Percentiles rank a stretch among this genome's conserved stretches.
phyloP scores from a whole-genome alignment of 2,113 vertebrate genomes.

The Rostratula benghalensis region DNA sequence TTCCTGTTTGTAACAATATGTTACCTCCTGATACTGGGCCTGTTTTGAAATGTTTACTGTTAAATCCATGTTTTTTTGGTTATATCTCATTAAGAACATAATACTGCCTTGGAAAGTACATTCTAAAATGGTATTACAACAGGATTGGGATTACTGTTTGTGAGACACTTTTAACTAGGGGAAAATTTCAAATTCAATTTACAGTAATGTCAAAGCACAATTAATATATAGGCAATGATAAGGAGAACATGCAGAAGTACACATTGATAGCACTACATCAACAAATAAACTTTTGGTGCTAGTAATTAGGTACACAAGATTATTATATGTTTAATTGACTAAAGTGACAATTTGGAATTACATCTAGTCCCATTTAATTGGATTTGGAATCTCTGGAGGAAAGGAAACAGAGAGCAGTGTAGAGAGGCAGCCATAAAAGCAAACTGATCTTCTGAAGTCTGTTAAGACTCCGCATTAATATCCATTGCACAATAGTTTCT shows the following conservation, averaged over 20 bases:
- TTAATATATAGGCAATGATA: slow-evolving; percentile 74
- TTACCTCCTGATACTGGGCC: slow-evolving; percentile 39
- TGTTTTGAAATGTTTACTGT: slow-evolving; percentile 60
- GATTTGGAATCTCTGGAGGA: slow-evolving; percentile 79
- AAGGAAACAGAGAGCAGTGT: slow-evolving; percentile 64
- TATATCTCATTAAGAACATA: slow-evolving; percentile 69
- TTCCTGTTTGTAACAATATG: slow-evolving; percentile 30
- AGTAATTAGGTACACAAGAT: slow-evolving; percentile 81
- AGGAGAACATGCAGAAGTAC: slow-evolving; percentile 65
- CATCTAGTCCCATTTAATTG: slow-evolving; percentile 84
- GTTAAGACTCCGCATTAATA: slow-evolving; percentile 76
- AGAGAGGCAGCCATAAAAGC: slow-evolving; percentile 77
- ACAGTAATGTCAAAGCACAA: slow-evolving; percentile 77
- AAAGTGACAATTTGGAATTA: slow-evolving; percentile 83
- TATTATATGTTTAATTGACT: slow-evolving; percentile 85
- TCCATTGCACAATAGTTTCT: slow-evolving; percentile 72
- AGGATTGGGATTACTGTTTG: slow-evolving; percentile 62
- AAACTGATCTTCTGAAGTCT: slow-evolving; percentile 77
- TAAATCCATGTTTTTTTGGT: slow-evolving; percentile 55
- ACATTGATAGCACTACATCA: slow-evolving; percentile 72
- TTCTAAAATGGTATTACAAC: slow-evolving; percentile 68
- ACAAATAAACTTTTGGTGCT: slow-evolving; percentile 81
- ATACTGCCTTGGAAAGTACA: slow-evolving; percentile 60
- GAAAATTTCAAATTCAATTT: slow-evolving; percentile 79
- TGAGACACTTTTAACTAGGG: slow-evolving; percentile 70